phyloP scores from a whole-genome alignment of 2,797 vertebrate species.

The Sebastes aleutianus region DNA sequence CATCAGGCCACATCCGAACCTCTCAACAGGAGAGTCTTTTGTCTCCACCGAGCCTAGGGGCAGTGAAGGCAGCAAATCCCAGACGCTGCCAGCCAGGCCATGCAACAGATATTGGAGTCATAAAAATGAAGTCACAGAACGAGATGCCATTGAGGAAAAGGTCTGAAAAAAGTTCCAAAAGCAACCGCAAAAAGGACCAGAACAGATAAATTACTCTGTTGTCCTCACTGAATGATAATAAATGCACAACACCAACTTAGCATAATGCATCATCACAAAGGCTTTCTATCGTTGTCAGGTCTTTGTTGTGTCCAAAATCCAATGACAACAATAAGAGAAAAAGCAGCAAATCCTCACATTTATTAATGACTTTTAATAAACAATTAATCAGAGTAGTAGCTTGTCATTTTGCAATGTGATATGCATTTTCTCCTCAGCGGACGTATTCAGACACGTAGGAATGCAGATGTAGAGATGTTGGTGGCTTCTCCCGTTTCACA shows the following conservation, averaged over 20 bases:
- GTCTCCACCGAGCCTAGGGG: slow-evolving; percentile 4
- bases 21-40: slow-evolving; percentile 40
- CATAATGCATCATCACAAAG: neutral
- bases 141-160: neutral
- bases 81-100: neutral
- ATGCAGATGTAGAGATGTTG: slow-evolving; percentile 12
- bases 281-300: neutral
- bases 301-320: neutral
- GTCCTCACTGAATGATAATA: no score
- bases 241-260: neutral
- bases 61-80: neutral
- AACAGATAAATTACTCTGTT: neutral
- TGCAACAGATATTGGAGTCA: slow-evolving; percentile 7
- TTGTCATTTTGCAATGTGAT: neutral
- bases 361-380: neutral
- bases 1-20: slow-evolving; percentile 11
- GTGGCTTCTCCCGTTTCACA: slow-evolving; percentile 40
- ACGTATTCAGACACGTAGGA: neutral
- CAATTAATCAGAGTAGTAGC: neutral
- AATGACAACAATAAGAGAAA: neutral
- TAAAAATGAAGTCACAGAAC: neutral
- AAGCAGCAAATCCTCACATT: neutral
- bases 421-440: neutral
- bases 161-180: neutral
- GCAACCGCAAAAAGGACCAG: neutral